These are phyloP conservation scores for Psilopsiagon aurifrons DNA, from an alignment of 2,113 vertebrate genomes.

Conservation along the genomic window DNA sequence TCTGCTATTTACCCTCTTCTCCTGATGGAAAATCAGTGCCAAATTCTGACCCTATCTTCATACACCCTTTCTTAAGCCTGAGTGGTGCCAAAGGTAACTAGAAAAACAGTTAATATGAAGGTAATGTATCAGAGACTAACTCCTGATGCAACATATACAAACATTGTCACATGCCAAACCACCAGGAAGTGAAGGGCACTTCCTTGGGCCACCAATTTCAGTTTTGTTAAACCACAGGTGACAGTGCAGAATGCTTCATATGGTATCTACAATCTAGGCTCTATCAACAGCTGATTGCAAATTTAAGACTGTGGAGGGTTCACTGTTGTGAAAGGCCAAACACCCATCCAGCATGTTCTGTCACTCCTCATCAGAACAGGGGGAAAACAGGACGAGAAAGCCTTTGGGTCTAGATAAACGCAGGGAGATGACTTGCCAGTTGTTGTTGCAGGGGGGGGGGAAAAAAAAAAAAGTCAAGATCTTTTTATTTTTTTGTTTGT, in stretches of 20 bases:
- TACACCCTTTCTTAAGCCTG: background rate
- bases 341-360: too few species aligned
- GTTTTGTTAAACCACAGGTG: background rate
- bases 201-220: background rate
- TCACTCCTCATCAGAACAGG: background rate
- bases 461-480: background rate
- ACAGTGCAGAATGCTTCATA: background rate
- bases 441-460: background rate
- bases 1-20: background rate
- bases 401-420: too few species aligned
- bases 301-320: background rate
- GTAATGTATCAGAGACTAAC: background rate
- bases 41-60: background rate
- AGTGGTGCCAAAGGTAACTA: background rate
- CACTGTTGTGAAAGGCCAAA: background rate
- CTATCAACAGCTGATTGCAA: accelerated
- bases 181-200: background rate
- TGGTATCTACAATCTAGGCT: background rate
- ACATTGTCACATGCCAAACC: background rate
- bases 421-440: background rate
- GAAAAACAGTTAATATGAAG: background rate
- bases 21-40: background rate
- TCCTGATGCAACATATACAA: background rate
- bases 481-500: background rate
- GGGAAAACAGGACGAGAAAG: background rate